A percentile compares a stretch with the other conserved stretches of the same genome.
Evolutionary conservation across 2,888 invertebrate species (phyloP).

Genomic region (Phaonia tiefii): DNA sequence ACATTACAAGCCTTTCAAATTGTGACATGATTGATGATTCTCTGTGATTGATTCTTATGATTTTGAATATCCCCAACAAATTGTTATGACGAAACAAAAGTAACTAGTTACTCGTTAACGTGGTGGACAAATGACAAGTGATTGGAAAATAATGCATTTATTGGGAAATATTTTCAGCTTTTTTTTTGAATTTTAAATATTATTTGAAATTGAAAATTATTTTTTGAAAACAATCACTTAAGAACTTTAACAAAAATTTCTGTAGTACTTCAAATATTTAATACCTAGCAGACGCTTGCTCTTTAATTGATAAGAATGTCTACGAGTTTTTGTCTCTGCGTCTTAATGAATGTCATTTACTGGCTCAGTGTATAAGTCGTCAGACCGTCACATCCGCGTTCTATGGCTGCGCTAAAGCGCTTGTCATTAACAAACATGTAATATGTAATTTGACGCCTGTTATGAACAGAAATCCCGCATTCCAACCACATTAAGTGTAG

Average conservation of each 20-base stretch:
- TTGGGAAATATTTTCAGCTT: not conserved
- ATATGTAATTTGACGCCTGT: conserved; percentile 62
- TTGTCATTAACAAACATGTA: conserved; percentile 55
- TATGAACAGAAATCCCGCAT: conserved; percentile 58
- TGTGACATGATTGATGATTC: conserved; percentile 49
- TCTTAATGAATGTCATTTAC: conserved; percentile 42
- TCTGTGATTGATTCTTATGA: conserved; percentile 36
- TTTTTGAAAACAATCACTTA: too few species aligned
- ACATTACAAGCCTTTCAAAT: not conserved
- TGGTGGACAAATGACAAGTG: conserved; percentile 44
- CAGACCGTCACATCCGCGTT: not conserved
- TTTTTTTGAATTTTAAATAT: too few species aligned
- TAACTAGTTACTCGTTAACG: not conserved
- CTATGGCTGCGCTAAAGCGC: not conserved
- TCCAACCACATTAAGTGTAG: not conserved
- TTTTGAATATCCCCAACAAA: not conserved
- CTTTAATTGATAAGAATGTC: conserved; percentile 27
- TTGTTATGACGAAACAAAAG: not conserved
- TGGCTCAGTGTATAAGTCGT: conserved; percentile 30
- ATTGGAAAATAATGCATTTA: conserved; percentile 19
- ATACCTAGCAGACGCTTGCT: conserved; percentile 24
- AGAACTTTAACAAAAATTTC: not conserved
- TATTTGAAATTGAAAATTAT: too few species aligned
- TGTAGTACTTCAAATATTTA: not conserved
- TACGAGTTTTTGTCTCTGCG: not conserved